phyloP scores from a whole-genome alignment of 2,113 vertebrate species.

The Channa argus region DNA sequence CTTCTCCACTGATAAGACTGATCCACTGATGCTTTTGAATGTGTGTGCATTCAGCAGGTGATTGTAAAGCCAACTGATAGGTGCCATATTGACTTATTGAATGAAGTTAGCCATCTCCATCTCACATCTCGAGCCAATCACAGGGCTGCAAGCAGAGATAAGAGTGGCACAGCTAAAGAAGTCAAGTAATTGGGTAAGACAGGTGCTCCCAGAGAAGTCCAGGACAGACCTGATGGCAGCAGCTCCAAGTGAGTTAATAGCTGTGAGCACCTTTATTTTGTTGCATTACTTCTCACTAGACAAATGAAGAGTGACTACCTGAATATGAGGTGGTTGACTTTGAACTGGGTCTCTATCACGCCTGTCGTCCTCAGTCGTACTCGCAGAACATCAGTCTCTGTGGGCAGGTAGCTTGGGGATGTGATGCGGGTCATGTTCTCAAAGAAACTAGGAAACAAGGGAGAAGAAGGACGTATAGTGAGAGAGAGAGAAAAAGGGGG shows the following conservation, averaged over 20 bases:
- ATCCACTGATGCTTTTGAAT: constrained; percentile 7
- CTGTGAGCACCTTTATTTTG: neutral
- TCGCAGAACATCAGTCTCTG: constrained; percentile 82
- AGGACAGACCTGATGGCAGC: neutral
- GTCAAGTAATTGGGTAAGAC: constrained; percentile 4
- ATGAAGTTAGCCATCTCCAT: constrained; percentile 31
- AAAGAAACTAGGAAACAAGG: constrained; percentile 72
- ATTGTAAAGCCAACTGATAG: constrained; percentile 27
- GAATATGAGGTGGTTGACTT: constrained; percentile 82
- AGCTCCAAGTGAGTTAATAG: neutral
- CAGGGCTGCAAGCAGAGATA: constrained; percentile 60
- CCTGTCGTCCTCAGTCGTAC: constrained; percentile 83
- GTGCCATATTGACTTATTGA: constrained; percentile 62
- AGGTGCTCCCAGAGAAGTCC: neutral
- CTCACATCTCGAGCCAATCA: constrained; percentile 34
- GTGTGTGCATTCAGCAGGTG: constrained; percentile 12
- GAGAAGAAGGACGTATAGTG: neutral
- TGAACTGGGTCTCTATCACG: constrained; percentile 85
- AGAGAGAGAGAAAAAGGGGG: neutral
- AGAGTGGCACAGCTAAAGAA: constrained; percentile 35
- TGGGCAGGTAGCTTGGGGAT: constrained; percentile 77
- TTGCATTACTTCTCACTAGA: neutral
- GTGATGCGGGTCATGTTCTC: constrained; percentile 80
- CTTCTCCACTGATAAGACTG: constrained; percentile 66
- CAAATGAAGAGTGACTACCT: constrained; percentile 69